Percentiles rank a stretch among this genome's conserved stretches.
phyloP scores from a whole-genome alignment of 2,888 invertebrate species.

The Sinelater perroti region DNA sequence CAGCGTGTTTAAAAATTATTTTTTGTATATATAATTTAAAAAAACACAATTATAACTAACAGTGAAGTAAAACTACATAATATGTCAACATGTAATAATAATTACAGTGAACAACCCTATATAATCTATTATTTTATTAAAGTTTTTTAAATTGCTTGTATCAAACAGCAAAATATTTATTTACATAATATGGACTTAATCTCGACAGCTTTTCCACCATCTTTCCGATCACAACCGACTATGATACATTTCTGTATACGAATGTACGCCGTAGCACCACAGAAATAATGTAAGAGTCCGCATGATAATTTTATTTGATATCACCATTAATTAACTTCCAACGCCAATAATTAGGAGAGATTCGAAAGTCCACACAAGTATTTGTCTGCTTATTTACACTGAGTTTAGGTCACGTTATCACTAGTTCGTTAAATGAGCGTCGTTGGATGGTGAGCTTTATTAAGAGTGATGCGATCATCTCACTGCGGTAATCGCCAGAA shows the following conservation, averaged over 20 bases:
- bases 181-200: conserved; percentile 33
- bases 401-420: conserved; percentile 38
- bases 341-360: too few species aligned
- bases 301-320: conserved; percentile 25
- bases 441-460: conserved; percentile 45
- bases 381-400: conserved; percentile 36
- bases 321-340: conserved; percentile 17
- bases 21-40: conserved; percentile 7
- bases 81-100: conserved; percentile 39
- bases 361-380: background rate
- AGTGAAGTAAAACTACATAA: conserved; percentile 38
- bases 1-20: conserved; percentile 10
- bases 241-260: conserved; percentile 21
- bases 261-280: conserved; percentile 37
- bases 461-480: conserved; percentile 54
- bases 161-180: conserved; percentile 28
- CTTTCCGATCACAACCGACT: conserved; percentile 29
- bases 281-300: conserved; percentile 28
- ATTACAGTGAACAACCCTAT: conserved; percentile 37
- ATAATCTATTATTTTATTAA: conserved; percentile 31
- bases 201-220: too few species aligned
- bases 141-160: conserved; percentile 14
- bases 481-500: conserved; percentile 49
- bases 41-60: conserved; percentile 32
- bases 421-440: conserved; percentile 44